Evolutionary conservation across 2,888 invertebrate species (phyloP), one percentile per base, ranked within the genome.

Genomic region (Tetragnatha montana): DNA sequence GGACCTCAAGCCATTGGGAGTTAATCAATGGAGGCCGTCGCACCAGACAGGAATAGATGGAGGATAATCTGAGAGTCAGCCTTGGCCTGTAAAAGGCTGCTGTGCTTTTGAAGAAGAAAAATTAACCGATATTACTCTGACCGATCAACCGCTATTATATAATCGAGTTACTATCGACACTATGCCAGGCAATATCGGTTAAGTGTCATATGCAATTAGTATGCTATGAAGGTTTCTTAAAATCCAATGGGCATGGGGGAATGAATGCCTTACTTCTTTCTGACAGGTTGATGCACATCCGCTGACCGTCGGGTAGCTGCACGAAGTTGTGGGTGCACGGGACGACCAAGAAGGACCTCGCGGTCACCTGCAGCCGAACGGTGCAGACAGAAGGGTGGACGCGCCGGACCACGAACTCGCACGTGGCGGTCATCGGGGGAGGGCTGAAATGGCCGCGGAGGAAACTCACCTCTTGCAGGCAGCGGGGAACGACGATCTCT

Each of bases 261-360:
- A n/a, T n/a, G n/a, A n/a, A n/a, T n/a, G 14, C 69, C 87, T 70
- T 35, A 89, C 89, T 81, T 81, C 74, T 81, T n/a, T 89, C 89
- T 8, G 75, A 70, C 0, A 89, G 71, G 0, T 84, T 81, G 17
- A 81, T 70, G 69, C 89, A 89, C 81, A 89, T 89, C n/a, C 60
- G 81, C 10, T 71, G 12, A n/a, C 89, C 89, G 17, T 85, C 75
- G 1, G 89, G 89, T 17, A 89, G 69, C 21, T 84, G 69, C 1
- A 89, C 76, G 60, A 76, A 89, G n/a, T 89, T 89, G 47, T 85
- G 60, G 17, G 75, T 71, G 70, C 89, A 89, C 6, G 89, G 89
- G 10, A 89, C 71, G 8, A 69, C 47, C 1, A 85, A 47, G 35
- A 80, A 85, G 7, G 19, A 81, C 14, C 19, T 60, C 1, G 89